These are phyloP conservation scores for Drosophila aldrichi DNA, from an alignment of 2,888 invertebrate genomes.

Conservation along the genomic window DNA sequence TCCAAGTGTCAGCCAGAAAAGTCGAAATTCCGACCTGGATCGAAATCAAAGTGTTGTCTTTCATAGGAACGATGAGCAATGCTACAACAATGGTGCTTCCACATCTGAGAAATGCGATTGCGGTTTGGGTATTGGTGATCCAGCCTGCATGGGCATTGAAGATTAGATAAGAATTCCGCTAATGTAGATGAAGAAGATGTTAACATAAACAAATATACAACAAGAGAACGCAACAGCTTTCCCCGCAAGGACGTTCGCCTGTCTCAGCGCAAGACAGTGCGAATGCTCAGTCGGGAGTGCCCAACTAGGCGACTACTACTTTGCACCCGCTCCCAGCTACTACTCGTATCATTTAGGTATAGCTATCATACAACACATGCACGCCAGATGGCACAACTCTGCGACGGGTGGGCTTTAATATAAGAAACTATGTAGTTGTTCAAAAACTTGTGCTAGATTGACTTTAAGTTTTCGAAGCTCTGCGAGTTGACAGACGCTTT, in stretches of 20 bases:
- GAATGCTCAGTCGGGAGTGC: not conserved
- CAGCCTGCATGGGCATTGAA: constrained; percentile 16
- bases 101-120: constrained; percentile 35
- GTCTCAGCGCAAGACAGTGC: no score
- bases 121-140: constrained; percentile 9
- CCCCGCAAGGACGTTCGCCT: not conserved
- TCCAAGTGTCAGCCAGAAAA: constrained; percentile 35
- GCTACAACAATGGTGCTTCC: constrained; percentile 32
- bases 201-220: not conserved
- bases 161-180: constrained; percentile 22
- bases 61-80: constrained; percentile 47
- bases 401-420: not conserved
- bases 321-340: not conserved
- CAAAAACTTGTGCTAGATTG: no score
- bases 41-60: constrained; percentile 35
- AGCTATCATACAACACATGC: not conserved
- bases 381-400: not conserved
- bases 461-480: no score
- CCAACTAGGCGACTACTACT: not conserved
- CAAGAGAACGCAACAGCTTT: not conserved
- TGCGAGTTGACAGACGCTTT: no score
- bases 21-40: constrained; percentile 23
- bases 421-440: no score
- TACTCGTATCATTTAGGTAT: not conserved
- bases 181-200: not conserved